Conservation (phyloP, 2,797 vertebrate genomes). For the Epinephelus coioides region DNA sequence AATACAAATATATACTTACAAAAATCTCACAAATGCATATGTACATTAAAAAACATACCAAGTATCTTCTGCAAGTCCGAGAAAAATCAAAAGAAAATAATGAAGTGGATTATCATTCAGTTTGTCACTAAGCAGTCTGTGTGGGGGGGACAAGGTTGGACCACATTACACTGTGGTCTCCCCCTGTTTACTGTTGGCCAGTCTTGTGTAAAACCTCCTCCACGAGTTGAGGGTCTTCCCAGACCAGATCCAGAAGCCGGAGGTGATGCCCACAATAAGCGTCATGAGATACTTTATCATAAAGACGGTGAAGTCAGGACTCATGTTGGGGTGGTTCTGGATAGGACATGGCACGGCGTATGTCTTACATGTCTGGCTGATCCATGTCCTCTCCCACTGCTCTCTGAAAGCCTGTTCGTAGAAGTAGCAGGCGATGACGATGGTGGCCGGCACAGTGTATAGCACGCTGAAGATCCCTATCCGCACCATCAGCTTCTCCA, state of each 20-base stretch:
- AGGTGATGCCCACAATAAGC: constrained; percentile 97
- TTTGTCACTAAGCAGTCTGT: constrained; percentile 60
- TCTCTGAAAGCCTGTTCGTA: constrained; percentile 97
- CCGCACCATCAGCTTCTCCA: constrained; percentile 96
- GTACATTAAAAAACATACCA: constrained; percentile 86
- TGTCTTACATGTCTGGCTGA: constrained; percentile 92
- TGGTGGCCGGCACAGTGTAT: constrained; percentile 95
- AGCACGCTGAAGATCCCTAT: constrained; percentile 96
- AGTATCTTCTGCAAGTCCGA: constrained; percentile 53
- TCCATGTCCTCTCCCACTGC: constrained; percentile 97
- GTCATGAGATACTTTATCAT: constrained; percentile 99
- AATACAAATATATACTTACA: constrained; percentile 96
- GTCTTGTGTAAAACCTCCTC: constrained; percentile 97
- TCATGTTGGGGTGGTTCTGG: constrained; percentile 90
- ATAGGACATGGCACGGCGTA: constrained; percentile 93
- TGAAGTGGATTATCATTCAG: constrained; percentile 67
- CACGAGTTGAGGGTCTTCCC: constrained; percentile 97
- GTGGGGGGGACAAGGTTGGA: not conserved
- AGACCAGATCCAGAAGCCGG: constrained; percentile 99
- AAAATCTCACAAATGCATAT: constrained; percentile 93
- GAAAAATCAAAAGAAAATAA: constrained; percentile 40
- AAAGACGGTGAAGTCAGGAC: constrained; percentile 96
- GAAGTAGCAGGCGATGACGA: constrained; percentile 98
- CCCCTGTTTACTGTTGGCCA: constrained; percentile 94
- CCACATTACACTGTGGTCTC: constrained; percentile 93